These are phyloP conservation scores for Chloebia gouldiae DNA, from an alignment of 2,113 vertebrate species.

Conservation along the genomic window DNA sequence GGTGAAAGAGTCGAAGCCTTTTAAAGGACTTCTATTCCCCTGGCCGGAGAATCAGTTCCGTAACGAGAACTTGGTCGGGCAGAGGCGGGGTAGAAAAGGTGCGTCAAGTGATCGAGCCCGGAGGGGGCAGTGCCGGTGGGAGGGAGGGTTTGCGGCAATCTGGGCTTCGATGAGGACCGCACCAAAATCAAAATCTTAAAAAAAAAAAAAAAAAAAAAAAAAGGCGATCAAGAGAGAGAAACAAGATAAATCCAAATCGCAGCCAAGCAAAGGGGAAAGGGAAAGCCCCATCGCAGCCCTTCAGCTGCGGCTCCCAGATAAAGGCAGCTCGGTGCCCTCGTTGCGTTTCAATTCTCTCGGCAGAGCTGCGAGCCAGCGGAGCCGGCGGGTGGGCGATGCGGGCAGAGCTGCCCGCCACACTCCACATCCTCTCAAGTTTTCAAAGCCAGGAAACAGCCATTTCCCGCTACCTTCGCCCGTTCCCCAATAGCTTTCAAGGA, in stretches of 20 bases:
- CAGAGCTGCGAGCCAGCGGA: neutral
- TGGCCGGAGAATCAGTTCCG: neutral
- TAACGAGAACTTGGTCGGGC: neutral
- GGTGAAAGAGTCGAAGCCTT: neutral
- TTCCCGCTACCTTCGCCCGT: conserved; percentile 23
- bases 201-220: too few relatives aligned
- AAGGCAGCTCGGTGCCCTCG: neutral
- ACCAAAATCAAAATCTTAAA: neutral
- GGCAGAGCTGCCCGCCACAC: neutral
- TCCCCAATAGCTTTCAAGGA: neutral
- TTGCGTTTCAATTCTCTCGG: neutral
- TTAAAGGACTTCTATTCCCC: neutral
- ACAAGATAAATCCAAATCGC: neutral
- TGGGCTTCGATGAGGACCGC: neutral
- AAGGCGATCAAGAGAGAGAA: neutral
- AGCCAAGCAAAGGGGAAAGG: neutral
- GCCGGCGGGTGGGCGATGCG: neutral
- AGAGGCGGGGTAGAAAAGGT: neutral
- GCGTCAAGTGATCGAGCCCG: neutral
- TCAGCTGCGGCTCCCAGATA: neutral
- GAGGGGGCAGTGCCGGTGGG: neutral
- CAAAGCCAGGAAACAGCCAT: neutral
- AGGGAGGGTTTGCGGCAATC: neutral
- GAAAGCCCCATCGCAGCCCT: neutral
- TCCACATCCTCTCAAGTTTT: neutral